These are phyloP conservation scores for Drosophila albomicans DNA, from an alignment of 1,140 invertebrate species.

Conservation along the genomic window DNA sequence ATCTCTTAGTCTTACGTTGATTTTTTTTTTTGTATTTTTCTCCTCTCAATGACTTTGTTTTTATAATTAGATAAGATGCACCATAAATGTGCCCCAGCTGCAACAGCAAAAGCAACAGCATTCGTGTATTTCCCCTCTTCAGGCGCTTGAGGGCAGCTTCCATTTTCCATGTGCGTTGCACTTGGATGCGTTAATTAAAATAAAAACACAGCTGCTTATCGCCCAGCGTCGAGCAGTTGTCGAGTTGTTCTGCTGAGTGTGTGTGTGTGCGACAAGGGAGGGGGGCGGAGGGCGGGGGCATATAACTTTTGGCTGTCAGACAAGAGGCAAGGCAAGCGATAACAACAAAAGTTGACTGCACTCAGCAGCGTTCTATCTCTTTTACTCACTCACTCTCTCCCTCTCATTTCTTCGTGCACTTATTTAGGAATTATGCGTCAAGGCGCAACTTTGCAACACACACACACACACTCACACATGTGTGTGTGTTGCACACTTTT, in stretches of 20 bases:
- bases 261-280: not conserved
- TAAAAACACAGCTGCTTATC: constrained; percentile 64
- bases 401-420: constrained; percentile 41
- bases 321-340: constrained; percentile 46
- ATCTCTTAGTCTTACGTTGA: not conserved
- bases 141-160: constrained; percentile 3
- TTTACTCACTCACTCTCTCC: not conserved
- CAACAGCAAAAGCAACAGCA: not conserved
- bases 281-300: constrained; percentile 3
- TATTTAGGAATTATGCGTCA: constrained; percentile 76
- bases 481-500: constrained; percentile 44
- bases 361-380: constrained; percentile 11
- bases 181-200: constrained; percentile 75
- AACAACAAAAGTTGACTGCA: constrained; percentile 75
- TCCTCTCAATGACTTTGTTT: constrained; percentile 27
- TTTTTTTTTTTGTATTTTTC: not conserved
- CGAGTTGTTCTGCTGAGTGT: not conserved
- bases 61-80: constrained; percentile 71
- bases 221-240: constrained; percentile 23
- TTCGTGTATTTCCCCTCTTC: not conserved
- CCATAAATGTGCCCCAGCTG: constrained; percentile 40
- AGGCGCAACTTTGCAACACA: constrained; percentile 56
- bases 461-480: not conserved
- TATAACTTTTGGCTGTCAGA: constrained; percentile 64
- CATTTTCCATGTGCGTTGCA: constrained; percentile 28